Percentiles rank a stretch among this genome's conserved stretches.
These are phyloP conservation scores for Sandelia bainsii DNA, from an alignment of 2,797 vertebrate species.

Conservation along the genomic window DNA sequence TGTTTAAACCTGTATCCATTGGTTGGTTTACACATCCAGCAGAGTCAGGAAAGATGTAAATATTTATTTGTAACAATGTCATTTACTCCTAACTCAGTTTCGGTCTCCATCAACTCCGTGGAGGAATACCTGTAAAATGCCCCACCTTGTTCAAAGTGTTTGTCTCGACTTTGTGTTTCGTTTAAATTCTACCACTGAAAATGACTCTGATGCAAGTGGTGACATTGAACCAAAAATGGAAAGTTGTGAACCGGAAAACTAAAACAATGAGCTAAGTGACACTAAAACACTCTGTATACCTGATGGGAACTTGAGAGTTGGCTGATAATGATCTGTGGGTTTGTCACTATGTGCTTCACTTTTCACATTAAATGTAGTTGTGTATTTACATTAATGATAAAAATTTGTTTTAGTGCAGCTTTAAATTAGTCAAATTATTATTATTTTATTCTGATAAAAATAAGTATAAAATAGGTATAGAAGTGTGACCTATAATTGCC, in stretches of 20 bases:
- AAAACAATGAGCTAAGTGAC: neutral
- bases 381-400: neutral
- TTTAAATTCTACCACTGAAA: neutral
- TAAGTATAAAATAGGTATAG: neutral
- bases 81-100: no score
- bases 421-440: neutral
- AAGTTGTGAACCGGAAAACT: neutral
- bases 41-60: no score
- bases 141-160: neutral
- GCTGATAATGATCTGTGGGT: neutral
- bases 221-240: neutral
- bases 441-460: neutral
- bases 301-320: neutral
- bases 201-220: neutral
- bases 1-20: no score
- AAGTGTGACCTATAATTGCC: constrained; percentile 62
- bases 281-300: neutral
- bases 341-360: neutral
- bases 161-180: neutral
- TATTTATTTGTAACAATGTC: no score
- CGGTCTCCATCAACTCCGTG: no score
- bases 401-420: neutral
- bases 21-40: no score
- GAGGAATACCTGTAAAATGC: no score
- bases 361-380: neutral